These are phyloP conservation scores for Drosophila pruinosa DNA, from an alignment of 1,140 invertebrate genomes.

Conservation along the genomic window DNA sequence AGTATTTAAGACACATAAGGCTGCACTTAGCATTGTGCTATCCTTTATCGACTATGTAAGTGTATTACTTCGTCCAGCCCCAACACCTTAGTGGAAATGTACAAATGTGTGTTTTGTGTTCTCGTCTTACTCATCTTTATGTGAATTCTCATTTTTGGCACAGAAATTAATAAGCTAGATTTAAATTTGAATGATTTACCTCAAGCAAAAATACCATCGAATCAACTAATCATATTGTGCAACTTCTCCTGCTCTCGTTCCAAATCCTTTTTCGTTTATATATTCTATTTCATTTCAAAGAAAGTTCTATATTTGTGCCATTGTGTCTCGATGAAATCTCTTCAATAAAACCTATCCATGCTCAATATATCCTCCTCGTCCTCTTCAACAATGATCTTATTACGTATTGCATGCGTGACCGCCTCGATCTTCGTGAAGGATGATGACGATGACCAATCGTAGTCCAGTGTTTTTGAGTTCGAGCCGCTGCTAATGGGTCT, in stretches of 20 bases:
- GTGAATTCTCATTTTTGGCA: constrained; percentile 51
- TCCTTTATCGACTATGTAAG: constrained; percentile 41
- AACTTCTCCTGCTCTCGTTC: neutral
- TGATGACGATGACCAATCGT: constrained; percentile 50
- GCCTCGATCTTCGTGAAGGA: constrained; percentile 66
- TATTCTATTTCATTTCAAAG: neutral
- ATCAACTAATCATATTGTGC: constrained; percentile 18
- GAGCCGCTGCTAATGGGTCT: constrained; percentile 14
- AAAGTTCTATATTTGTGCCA: constrained; percentile 8
- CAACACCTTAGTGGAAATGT: constrained; percentile 52
- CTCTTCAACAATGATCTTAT: constrained; percentile 79
- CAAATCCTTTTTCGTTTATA: neutral
- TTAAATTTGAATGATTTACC: constrained; percentile 36
- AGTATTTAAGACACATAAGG: constrained; percentile 82
- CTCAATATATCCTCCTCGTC: constrained; percentile 78
- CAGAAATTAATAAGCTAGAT: constrained; percentile 45
- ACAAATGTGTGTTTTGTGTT: constrained; percentile 50
- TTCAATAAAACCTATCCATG: constrained; percentile 80
- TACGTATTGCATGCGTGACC: constrained; percentile 75
- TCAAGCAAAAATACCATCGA: constrained; percentile 5
- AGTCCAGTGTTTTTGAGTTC: constrained; percentile 18
- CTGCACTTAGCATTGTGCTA: constrained; percentile 78
- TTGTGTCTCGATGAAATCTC: constrained; percentile 66
- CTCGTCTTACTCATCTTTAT: constrained; percentile 12
- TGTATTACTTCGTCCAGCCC: constrained; percentile 17